These are phyloP conservation scores for Hippocampus mohnikei DNA, from an alignment of 2,113 vertebrate genomes.

Conservation along the genomic window DNA sequence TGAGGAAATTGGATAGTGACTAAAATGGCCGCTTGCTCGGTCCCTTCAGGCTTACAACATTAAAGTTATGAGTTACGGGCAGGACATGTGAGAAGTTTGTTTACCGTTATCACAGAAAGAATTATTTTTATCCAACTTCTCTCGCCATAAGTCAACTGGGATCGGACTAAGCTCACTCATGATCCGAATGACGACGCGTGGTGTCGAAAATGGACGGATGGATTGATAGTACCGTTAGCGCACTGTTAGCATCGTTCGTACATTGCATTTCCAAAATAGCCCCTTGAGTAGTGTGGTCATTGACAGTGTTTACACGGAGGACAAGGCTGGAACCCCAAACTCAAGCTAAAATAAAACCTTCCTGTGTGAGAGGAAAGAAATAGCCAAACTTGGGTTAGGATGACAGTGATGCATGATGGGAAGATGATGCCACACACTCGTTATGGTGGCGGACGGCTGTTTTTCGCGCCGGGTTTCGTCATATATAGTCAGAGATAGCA, in stretches of 20 bases:
- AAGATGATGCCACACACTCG: constrained; percentile 10
- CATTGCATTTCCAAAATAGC: not conserved
- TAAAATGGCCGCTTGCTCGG: too few relatives aligned
- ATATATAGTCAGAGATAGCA: constrained; percentile 33
- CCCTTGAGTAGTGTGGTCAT: not conserved
- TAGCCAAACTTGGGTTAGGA: constrained; percentile 26
- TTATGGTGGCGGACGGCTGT: not conserved
- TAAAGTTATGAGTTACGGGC: too few relatives aligned
- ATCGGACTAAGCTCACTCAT: too few relatives aligned
- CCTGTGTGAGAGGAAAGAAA: constrained; percentile 4
- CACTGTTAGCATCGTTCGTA: not conserved
- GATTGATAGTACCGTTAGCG: not conserved
- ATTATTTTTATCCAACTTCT: too few relatives aligned
- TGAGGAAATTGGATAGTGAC: too few relatives aligned
- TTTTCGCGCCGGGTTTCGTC: constrained; percentile 12
- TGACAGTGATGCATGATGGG: constrained; percentile 23
- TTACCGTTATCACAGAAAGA: too few relatives aligned
- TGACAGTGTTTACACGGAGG: constrained; percentile 4
- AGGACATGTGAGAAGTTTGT: too few relatives aligned
- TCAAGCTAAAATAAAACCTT: constrained; percentile 12
- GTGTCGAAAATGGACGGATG: not conserved
- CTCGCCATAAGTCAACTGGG: too few relatives aligned
- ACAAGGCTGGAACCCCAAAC: constrained; percentile 3
- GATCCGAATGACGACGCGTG: too few relatives aligned
- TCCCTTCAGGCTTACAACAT: too few relatives aligned